Base-by-base conservation (phyloP, 2,797 vertebrate species). In the Brotula barbata region DNA sequence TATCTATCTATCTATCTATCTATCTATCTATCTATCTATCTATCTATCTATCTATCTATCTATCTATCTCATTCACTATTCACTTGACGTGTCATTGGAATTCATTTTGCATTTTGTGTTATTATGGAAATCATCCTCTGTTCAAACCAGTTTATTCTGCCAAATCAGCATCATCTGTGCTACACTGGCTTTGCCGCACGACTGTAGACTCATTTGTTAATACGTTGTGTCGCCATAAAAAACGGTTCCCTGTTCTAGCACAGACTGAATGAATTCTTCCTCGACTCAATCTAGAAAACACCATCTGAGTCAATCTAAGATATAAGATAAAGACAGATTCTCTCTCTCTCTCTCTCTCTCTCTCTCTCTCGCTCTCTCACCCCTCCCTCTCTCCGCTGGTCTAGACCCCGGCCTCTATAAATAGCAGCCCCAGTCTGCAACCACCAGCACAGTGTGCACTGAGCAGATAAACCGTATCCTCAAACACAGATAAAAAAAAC, bases 371-470 rank as follows among this genome's bases (percentile, higher is more conserved):
- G 34, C 40, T 64, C 40, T 67, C 19, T 21, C 47, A 33, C 17
- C 23, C 34, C 37, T 46, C n/a, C 36, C 62, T 71, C 71, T 75
- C 69, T 58, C 40, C 57, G 71, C 76, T 70, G 77, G 82, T 87
- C 83, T 84, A 84, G 84, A 87, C 79, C 86, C 75, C 57, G 41
- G 23, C 10, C 64, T 82, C 85, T 89, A 89, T 77, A 85, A 86
- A 89, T 87, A 49, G 45, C 65, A 73, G 71, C 77, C 64, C 65
- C 65, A 65, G 64, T 76, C 70, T 81, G 34, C 58, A 61, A 51
- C 47, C 40, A 61, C 55, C 56, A 77, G 61, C 48, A 67, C 62
- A 70, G 34, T 65, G 43, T 72, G 75, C 40, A 63, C 68, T 62
- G 53, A 81, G 50, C 47, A 60, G 64, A 28, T 28, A 3, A 7